These are phyloP conservation scores for Melanargia galathea DNA, from an alignment of 2,888 invertebrate genomes.

Conservation along the genomic window DNA sequence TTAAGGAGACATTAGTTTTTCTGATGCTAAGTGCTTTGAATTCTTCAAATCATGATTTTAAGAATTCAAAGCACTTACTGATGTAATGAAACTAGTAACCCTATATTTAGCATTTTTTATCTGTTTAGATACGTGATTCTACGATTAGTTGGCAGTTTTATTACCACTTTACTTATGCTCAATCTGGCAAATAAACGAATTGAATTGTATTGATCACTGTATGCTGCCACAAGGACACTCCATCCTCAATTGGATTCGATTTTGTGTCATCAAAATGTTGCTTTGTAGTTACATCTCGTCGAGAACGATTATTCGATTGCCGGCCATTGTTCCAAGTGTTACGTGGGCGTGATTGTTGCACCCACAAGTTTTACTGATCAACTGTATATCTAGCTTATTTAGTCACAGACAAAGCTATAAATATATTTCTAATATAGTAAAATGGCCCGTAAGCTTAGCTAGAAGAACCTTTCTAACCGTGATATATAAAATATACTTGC, in stretches of 20 bases:
- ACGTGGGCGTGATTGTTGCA: constrained; percentile 23
- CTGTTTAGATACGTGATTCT: neutral
- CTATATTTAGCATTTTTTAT: no score
- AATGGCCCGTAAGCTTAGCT: neutral
- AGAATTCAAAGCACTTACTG: no score
- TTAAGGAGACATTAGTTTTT: no score
- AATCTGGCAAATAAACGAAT: constrained; percentile 1
- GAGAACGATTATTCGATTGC: constrained; percentile 19
- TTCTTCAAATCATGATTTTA: no score
- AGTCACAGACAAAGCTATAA: constrained; percentile 7
- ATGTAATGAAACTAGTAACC: no score
- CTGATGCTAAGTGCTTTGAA: no score
- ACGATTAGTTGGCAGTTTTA: neutral
- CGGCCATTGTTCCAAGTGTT: constrained; percentile 17
- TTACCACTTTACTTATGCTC: neutral
- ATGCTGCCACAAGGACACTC: constrained; percentile 13
- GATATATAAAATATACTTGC: no score
- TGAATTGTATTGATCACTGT: neutral
- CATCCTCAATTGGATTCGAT: neutral
- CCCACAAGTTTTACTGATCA: constrained; percentile 25
- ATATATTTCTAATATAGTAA: neutral
- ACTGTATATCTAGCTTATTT: constrained; percentile 6
- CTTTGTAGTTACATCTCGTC: constrained; percentile 9
- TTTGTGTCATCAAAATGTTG: constrained; percentile 19
- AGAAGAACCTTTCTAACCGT: neutral